phyloP scores from a whole-genome alignment of 2,113 vertebrate genomes.

The Gadus chalcogrammus region DNA sequence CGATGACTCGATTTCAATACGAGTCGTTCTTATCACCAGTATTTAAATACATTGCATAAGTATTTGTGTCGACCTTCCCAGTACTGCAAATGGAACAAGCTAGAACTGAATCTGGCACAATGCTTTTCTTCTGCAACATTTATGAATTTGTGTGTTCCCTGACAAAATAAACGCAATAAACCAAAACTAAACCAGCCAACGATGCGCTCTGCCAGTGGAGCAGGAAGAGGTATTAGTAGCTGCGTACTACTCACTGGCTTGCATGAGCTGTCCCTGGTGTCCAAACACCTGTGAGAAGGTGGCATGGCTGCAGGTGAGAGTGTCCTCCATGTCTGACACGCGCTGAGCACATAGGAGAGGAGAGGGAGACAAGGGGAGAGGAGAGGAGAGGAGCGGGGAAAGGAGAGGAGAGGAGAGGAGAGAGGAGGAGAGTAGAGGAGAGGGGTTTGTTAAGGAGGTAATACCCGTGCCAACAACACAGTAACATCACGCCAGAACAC shows the following conservation, averaged over 20 bases:
- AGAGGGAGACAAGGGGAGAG: background rate
- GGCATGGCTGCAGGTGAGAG: constrained; percentile 72
- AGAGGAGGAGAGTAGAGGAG: background rate
- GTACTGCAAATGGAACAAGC: too few species aligned
- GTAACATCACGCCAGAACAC: background rate
- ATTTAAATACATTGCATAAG: too few species aligned
- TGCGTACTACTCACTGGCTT: constrained; percentile 71
- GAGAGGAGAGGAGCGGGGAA: background rate
- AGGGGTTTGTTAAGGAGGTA: background rate
- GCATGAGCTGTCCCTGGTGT: constrained; percentile 79
- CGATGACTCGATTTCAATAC: too few species aligned
- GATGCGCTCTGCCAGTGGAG: constrained; percentile 10
- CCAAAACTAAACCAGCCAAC: too few species aligned
- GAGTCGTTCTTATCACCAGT: too few species aligned
- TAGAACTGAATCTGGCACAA: too few species aligned
- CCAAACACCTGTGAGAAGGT: constrained; percentile 80
- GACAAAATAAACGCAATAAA: too few species aligned
- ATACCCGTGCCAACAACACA: background rate
- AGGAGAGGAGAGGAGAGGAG: background rate
- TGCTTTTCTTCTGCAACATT: too few species aligned
- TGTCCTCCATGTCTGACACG: constrained; percentile 68
- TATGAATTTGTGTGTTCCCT: too few species aligned
- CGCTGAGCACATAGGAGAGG: constrained; percentile 16
- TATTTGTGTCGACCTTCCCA: too few species aligned
- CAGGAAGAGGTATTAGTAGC: constrained; percentile 12